phyloP scores from a whole-genome alignment of 2,113 vertebrate genomes.

The Ornithorhynchus anatinus region DNA sequence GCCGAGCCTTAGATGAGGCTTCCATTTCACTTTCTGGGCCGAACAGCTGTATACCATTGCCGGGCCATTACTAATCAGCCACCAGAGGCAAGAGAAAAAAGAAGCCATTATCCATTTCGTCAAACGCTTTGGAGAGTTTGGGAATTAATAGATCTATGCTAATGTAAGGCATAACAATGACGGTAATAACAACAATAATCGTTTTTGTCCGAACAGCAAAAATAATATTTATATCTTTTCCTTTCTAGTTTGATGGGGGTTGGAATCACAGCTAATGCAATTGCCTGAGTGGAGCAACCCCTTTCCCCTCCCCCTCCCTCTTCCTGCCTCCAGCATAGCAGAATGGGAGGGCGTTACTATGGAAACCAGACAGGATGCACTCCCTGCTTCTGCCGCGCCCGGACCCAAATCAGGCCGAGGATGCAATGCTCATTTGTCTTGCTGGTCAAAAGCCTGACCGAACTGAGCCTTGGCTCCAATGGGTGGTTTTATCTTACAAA shows the following conservation, averaged over 20 bases:
- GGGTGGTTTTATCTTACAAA: neutral
- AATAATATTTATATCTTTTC: too few species aligned
- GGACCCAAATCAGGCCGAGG: neutral
- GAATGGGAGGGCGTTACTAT: too few species aligned
- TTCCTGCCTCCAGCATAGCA: too few species aligned
- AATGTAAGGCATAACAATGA: slow-evolving; percentile 10
- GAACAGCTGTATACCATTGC: neutral
- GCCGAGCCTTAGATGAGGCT: neutral
- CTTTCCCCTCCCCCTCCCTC: too few species aligned
- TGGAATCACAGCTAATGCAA: too few species aligned
- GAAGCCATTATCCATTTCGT: too few species aligned
- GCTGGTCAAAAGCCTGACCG: neutral
- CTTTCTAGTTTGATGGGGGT: too few species aligned
- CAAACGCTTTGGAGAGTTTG: slow-evolving; percentile 23
- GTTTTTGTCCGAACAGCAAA: too few species aligned
- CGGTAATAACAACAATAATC: slow-evolving; percentile 24
- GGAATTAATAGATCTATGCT: slow-evolving; percentile 29
- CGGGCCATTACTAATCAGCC: neutral
- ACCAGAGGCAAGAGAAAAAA: neutral
- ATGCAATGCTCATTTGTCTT: neutral
- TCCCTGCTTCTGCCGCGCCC: neutral
- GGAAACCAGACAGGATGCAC: too few species aligned
- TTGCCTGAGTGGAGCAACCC: too few species aligned
- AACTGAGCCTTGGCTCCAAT: neutral
- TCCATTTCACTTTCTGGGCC: neutral